Evolutionary conservation across 2,113 vertebrate species (phyloP).

Genomic region (Struthio camelus): DNA sequence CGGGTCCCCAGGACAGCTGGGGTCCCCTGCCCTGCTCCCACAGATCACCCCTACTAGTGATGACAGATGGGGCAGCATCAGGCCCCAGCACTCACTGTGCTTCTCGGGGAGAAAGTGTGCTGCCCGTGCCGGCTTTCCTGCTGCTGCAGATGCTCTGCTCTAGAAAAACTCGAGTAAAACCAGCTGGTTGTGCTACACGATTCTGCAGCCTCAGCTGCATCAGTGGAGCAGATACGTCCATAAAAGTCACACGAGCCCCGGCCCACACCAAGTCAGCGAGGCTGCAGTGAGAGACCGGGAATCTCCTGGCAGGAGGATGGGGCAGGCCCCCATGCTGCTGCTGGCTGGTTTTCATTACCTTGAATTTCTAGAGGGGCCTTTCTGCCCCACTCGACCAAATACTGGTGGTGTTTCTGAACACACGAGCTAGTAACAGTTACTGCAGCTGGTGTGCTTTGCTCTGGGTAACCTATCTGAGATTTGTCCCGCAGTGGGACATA

Average conservation of each 20-base stretch:
- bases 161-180: not conserved
- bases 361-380: not conserved
- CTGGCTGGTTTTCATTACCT: not conserved
- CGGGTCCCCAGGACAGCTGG: accelerated
- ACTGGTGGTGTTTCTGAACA: not conserved
- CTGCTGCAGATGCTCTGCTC: not conserved
- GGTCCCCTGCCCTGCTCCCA: not conserved
- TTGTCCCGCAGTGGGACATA: accelerated
- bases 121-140: not conserved
- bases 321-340: not conserved
- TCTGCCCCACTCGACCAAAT: not conserved
- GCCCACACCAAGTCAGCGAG: not conserved
- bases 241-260: not conserved
- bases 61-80: accelerated
- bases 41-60: accelerated
- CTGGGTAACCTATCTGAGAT: not conserved
- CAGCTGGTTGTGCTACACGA: not conserved
- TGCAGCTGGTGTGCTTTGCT: not conserved
- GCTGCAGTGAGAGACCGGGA: not conserved
- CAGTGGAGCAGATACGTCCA: not conserved
- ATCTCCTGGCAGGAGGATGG: not conserved
- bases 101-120: not conserved
- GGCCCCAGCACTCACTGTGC: not conserved
- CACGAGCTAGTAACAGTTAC: not conserved
- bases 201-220: not conserved